These are phyloP conservation scores for Agonopterix alstromeriana DNA, from an alignment of 2,888 invertebrate species.

Conservation along the genomic window DNA sequence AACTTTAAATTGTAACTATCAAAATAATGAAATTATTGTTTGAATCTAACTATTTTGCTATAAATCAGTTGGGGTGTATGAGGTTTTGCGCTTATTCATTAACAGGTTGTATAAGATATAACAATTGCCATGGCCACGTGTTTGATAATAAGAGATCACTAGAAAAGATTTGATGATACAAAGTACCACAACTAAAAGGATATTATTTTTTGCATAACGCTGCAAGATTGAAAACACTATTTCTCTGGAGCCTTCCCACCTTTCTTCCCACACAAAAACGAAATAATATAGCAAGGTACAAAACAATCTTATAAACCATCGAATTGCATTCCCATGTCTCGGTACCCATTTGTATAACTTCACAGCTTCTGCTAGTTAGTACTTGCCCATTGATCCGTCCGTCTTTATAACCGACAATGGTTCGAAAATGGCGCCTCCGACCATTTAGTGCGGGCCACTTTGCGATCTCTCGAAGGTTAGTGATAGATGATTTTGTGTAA, in stretches of 20 bases:
- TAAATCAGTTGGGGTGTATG: too few species aligned
- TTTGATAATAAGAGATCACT: too few species aligned
- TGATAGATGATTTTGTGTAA: constrained; percentile 36
- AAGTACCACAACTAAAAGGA: too few species aligned
- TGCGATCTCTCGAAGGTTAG: constrained; percentile 7
- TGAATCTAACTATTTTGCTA: too few species aligned
- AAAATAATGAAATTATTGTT: too few species aligned
- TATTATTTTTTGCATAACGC: not conserved
- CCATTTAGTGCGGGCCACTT: constrained; percentile 23
- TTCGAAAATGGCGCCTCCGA: constrained; percentile 22
- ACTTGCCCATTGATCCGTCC: constrained; percentile 60
- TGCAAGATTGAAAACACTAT: not conserved
- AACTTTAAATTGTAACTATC: too few species aligned
- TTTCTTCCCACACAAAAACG: constrained; percentile 5
- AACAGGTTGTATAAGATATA: too few species aligned
- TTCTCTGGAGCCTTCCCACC: not conserved
- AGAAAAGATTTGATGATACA: too few species aligned
- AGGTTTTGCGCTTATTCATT: too few species aligned
- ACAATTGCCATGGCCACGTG: too few species aligned
- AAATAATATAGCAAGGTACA: constrained; percentile 11
- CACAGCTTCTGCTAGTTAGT: constrained; percentile 58
- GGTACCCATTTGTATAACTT: constrained; percentile 56
- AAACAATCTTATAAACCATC: constrained; percentile 8
- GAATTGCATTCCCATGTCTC: constrained; percentile 23
- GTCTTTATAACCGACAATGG: constrained; percentile 50